phyloP scores from a whole-genome alignment of 2,113 vertebrate species.

The Chloebia gouldiae region DNA sequence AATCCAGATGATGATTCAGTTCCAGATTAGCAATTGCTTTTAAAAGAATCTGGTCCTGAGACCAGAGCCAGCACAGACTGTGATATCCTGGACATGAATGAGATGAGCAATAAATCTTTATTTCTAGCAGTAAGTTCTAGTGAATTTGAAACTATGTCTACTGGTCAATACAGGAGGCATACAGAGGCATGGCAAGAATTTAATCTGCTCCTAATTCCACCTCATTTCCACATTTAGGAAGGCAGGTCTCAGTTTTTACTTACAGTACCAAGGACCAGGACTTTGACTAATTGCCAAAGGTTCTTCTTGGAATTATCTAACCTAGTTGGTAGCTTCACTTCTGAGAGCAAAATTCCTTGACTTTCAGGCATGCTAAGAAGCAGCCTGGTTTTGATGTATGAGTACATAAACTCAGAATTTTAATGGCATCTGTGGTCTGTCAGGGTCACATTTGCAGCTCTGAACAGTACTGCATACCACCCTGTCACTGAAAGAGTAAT shows the following conservation, averaged over 20 bases:
- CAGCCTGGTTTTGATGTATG: neutral
- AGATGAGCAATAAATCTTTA: neutral
- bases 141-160: neutral
- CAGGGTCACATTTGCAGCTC: neutral
- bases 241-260: neutral
- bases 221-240: neutral
- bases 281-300: neutral
- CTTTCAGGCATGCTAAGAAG: neutral
- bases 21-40: neutral
- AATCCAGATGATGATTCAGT: neutral
- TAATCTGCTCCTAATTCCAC: neutral
- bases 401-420: neutral
- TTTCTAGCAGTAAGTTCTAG: neutral
- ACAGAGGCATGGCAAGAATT: neutral
- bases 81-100: neutral
- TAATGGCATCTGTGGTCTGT: neutral
- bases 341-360: neutral
- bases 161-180: fast-evolving
- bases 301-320: neutral
- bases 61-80: neutral
- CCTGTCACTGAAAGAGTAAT: neutral
- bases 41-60: neutral
- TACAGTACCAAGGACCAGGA: neutral
- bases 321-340: neutral
- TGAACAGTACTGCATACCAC: neutral